Evolutionary conservation across 2,888 invertebrate genomes (phyloP).

Genomic region (Pyrrhosoma nymphula): DNA sequence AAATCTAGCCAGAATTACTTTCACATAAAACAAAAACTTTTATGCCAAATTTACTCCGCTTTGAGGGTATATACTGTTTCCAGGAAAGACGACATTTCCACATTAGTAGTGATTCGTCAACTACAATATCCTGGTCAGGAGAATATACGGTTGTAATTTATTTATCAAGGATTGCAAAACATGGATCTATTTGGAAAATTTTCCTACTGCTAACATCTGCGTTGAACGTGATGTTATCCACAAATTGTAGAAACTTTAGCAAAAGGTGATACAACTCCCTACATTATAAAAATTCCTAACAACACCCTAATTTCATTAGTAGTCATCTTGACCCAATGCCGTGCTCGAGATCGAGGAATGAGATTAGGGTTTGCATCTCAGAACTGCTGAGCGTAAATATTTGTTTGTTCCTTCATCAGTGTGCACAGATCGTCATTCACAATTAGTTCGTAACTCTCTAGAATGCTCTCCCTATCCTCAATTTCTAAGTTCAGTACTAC

Average conservation of each 20-base stretch:
- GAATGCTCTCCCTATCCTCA: too few relatives aligned
- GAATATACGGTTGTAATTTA: conserved; percentile 68
- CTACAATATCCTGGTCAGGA: conserved; percentile 59
- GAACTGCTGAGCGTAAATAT: neutral
- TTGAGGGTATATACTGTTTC: conserved; percentile 29
- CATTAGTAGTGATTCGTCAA: conserved; percentile 69
- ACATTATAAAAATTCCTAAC: too few relatives aligned
- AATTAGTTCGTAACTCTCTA: too few relatives aligned
- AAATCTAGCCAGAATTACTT: conserved; percentile 40
- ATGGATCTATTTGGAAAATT: conserved; percentile 25
- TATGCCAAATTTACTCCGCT: conserved; percentile 65
- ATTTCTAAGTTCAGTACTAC: too few relatives aligned
- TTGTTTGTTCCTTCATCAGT: neutral
- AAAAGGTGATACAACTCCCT: neutral
- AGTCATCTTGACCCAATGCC: too few relatives aligned
- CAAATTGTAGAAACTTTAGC: conserved; percentile 17
- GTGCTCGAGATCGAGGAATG: too few relatives aligned
- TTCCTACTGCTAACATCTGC: neutral
- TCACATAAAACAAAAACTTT: conserved; percentile 67
- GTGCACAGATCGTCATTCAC: too few relatives aligned
- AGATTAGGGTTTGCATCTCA: neutral
- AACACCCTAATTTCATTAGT: too few relatives aligned
- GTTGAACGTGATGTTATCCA: neutral
- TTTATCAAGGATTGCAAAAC: conserved; percentile 40
- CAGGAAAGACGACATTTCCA: neutral